Evolutionary conservation across 2,113 vertebrate species (phyloP), one percentile per base, ranked within the genome.

Genomic region (Ceuthmochares aereus): DNA sequence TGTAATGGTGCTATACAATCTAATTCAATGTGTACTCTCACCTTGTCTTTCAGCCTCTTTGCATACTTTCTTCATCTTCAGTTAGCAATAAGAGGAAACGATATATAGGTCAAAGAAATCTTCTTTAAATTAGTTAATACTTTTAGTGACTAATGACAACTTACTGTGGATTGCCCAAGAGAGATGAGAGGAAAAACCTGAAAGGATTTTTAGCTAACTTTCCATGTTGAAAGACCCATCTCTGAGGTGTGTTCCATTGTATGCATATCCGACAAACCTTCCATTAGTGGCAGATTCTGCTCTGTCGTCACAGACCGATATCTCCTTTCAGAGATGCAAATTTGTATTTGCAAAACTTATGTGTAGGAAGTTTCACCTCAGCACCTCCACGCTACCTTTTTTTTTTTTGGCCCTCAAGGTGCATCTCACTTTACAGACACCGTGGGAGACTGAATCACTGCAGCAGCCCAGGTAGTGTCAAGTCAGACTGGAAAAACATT

Each of bases 201-300:
- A 84, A 54, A 47, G 32, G 20, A 77, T 63, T 93, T 84, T 43
- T 47, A 85, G 56, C 25, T 55, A 87, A 94, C 14, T 79, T 89
- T 76, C 74, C 12, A 1, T 87, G 70, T 91, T 69, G 89, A 93
- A 90, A 96, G 43, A 90, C 76, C 40, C 84, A 45, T 94, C 75
- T 91, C 79, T 26, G 51, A 72, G 68, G 85, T 0, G 54, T 79
- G 73, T 93, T 91, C 36, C 37, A 34, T 66, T 32, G 9, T 5
- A 59, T 6, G 0, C 27, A 49, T 70, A 59, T 37, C 7, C 32
- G 74, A 67, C 19, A 49, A n/a, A 14, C 34, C 43, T 87, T 55
- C 47, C 42, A 90, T 16, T 67, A 45, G 45, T 29, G 36, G 52
- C 43, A 75, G 32, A 52, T 45, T 54, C n/a, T 85, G 17, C 56